A percentile compares a stretch with the other conserved stretches of the same genome.
phyloP scores from a whole-genome alignment of 2,113 vertebrate species.

The Festucalex cinctus region DNA sequence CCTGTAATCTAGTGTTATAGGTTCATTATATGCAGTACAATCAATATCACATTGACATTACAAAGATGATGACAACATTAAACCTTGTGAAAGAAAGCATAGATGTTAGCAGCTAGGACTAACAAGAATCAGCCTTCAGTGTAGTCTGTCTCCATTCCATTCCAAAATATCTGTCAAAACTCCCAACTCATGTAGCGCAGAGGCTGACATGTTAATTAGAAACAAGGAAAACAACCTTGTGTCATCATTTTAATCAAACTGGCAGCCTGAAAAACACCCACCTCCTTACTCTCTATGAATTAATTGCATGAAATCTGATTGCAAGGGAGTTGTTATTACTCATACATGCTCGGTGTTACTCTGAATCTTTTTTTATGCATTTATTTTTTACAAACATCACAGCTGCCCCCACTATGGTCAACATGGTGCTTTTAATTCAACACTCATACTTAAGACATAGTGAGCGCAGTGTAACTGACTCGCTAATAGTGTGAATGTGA shows the following conservation, averaged over 20 bases:
- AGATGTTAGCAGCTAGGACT: neutral
- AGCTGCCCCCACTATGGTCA: slow-evolving; percentile 29
- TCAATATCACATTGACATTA: too few species aligned
- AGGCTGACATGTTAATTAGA: neutral
- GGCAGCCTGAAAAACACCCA: neutral
- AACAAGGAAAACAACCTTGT: neutral
- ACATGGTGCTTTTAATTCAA: slow-evolving; percentile 54
- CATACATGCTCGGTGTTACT: slow-evolving; percentile 34
- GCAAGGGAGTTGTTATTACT: slow-evolving; percentile 30
- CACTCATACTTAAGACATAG: slow-evolving; percentile 40
- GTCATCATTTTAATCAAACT: neutral
- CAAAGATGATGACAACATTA: too few species aligned
- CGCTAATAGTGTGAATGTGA: slow-evolving; percentile 14
- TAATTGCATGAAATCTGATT: neutral
- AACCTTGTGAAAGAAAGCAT: too few species aligned
- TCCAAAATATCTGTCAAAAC: neutral
- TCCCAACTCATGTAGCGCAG: neutral
- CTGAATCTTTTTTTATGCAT: slow-evolving; percentile 36
- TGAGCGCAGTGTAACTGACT: slow-evolving; percentile 15
- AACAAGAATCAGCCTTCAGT: neutral
- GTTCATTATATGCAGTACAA: too few species aligned
- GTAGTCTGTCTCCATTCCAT: neutral
- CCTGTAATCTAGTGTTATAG: too few species aligned
- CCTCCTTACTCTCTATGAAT: neutral
- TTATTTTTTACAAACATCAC: slow-evolving; percentile 34